Base-by-base conservation (phyloP, 2,113 vertebrate species). In the Cyrtonyx montezumae region DNA sequence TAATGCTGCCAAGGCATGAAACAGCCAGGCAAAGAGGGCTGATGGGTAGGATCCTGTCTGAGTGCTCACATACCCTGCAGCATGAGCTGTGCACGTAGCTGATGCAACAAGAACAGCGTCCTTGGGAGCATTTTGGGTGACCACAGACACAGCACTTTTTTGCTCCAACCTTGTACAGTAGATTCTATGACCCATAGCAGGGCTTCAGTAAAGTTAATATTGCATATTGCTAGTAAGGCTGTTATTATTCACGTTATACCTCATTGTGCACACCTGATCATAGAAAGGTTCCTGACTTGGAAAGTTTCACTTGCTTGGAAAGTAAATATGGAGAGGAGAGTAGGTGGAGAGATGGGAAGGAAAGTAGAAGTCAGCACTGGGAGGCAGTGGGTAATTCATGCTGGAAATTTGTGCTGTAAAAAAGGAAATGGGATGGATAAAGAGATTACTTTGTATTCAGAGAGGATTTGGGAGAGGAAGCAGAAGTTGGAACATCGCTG, bases 1-100 rank as follows among this genome's bases (percentile, higher is more conserved):
- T 81, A 18, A 43, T 62, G 62, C 62, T 92, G 88, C 87, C 91
- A 95, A 93, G 56, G 28, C 85, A 25, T 76, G 75, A 92, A 89
- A 63, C 63, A 92, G 4, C 4, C 30, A 34, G 3, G 3, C 36
- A 51, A 22, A 45, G 43, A 92, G 18, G 30, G 14, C 18, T 61
- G 77, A 12, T 51, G 61, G 40, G 45, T 32, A 34, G 45, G 36
- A 81, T 21, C 51, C 77, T 0, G 0, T 49, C 68, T 67, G 51
- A 26, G 0, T 55, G 90, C 79, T 95, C 25, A 7, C 4, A 1
- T 43, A 49, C 15, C 45, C 25, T 46, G n/a, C 56, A 61, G n/a
- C 3, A 13, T 22, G 43, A 36, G 46, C 37, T 20, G 46, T 77
- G 25, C 46, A 61, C 12, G 21, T 40, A 1, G 1, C 30, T 53